Conservation (phyloP, 2,888 invertebrate genomes). For the Argyra leucocephala region DNA sequence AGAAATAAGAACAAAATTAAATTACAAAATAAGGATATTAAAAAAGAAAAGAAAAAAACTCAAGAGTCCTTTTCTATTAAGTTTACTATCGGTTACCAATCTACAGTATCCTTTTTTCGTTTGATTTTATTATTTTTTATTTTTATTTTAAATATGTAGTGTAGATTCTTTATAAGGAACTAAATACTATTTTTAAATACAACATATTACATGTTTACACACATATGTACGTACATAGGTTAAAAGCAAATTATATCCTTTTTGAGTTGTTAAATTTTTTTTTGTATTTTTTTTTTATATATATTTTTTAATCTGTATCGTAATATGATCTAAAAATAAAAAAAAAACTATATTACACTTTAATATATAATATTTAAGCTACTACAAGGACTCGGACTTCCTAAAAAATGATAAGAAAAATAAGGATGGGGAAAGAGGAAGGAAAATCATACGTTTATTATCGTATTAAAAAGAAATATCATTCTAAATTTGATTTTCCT, state of each 20-base stretch:
- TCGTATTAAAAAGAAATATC: too few species aligned
- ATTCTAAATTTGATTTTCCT: too few species aligned
- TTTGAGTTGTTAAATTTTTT: neutral
- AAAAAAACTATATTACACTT: neutral
- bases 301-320: neutral
- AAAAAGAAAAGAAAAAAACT: neutral
- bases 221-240: too few species aligned
- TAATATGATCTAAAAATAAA: neutral
- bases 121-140: too few species aligned
- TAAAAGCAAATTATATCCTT: too few species aligned
- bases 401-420: neutral
- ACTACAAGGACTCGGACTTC: neutral
- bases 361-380: neutral
- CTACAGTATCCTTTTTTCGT: neutral
- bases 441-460: too few species aligned
- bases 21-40: neutral
- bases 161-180: too few species aligned
- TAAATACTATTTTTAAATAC: too few species aligned
- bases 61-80: neutral
- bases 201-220: too few species aligned
- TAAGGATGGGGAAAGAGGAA: too few species aligned
- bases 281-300: neutral
- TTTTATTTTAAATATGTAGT: too few species aligned
- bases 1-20: neutral
- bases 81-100: constrained; percentile 1